Percentiles rank a stretch among this genome's conserved stretches.
phyloP scores from a whole-genome alignment of 2,888 invertebrate genomes.

The Hetaerina titia region DNA sequence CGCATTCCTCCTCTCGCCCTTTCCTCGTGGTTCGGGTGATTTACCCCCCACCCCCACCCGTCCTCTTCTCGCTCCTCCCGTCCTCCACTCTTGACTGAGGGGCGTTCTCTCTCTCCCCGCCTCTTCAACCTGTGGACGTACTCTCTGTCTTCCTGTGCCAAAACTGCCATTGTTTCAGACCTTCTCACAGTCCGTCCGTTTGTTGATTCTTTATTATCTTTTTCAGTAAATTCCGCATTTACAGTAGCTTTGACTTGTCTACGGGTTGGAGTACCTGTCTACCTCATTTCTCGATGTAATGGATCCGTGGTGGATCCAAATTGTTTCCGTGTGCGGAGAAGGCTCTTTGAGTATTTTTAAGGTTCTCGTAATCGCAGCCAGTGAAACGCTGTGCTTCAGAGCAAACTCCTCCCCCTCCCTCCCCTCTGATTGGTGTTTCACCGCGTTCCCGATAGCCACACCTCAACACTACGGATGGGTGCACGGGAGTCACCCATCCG shows the following conservation, averaged over 20 bases:
- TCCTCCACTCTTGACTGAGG: background rate
- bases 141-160: background rate
- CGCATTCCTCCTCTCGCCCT: constrained; percentile 16
- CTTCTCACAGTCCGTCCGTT: background rate
- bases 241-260: background rate
- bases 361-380: background rate
- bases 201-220: background rate
- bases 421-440: background rate
- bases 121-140: background rate
- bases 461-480: background rate
- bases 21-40: constrained; percentile 17
- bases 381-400: background rate
- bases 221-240: background rate
- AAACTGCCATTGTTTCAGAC: background rate
- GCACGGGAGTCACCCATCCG: background rate
- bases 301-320: background rate
- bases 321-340: background rate
- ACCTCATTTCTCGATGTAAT: background rate
- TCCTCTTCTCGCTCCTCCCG: background rate
- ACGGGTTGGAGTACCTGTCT: background rate
- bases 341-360: background rate
- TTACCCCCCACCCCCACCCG: background rate
- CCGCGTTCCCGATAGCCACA: background rate
- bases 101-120: background rate
- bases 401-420: background rate